A percentile compares a stretch with the other conserved stretches of the same genome.
Conservation (phyloP, 2,888 invertebrate genomes). For the Diabrotica balteata region DNA sequence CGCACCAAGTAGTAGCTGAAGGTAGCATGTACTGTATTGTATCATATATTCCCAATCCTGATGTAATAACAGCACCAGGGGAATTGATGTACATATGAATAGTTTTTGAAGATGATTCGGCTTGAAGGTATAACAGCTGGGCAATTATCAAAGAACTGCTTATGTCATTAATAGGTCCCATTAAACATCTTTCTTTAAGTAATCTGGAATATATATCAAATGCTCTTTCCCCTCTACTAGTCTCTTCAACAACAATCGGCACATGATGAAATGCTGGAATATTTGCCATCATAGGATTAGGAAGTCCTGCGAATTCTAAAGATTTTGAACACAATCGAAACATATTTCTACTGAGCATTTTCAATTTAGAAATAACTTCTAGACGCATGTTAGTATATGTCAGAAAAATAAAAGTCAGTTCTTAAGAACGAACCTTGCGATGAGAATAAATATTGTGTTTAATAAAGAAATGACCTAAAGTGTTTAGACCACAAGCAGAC, state of each 20-base stretch:
- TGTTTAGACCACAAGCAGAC: no score
- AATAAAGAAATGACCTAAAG: no score
- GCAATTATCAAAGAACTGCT: slow-evolving; percentile 92
- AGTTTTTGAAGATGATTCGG: slow-evolving; percentile 93
- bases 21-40: slow-evolving; percentile 98
- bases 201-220: slow-evolving; percentile 94
- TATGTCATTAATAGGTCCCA: slow-evolving; percentile 93
- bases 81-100: slow-evolving; percentile 97
- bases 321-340: no score
- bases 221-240: slow-evolving; percentile 92
- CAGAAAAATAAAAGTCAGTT: no score
- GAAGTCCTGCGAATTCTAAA: no score
- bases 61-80: slow-evolving; percentile 91
- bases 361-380: no score
- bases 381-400: no score
- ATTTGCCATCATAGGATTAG: slow-evolving; percentile 31
- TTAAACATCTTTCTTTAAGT: slow-evolving; percentile 92
- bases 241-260: slow-evolving; percentile 96
- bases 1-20: slow-evolving; percentile 93
- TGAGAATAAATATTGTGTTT: no score
- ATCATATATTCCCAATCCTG: slow-evolving; percentile 96
- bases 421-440: no score
- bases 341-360: no score
- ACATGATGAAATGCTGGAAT: slow-evolving; percentile 64
- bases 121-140: slow-evolving; percentile 89